Conservation (phyloP, 1,140 invertebrate species). For the Macrostomum lignano region DNA sequence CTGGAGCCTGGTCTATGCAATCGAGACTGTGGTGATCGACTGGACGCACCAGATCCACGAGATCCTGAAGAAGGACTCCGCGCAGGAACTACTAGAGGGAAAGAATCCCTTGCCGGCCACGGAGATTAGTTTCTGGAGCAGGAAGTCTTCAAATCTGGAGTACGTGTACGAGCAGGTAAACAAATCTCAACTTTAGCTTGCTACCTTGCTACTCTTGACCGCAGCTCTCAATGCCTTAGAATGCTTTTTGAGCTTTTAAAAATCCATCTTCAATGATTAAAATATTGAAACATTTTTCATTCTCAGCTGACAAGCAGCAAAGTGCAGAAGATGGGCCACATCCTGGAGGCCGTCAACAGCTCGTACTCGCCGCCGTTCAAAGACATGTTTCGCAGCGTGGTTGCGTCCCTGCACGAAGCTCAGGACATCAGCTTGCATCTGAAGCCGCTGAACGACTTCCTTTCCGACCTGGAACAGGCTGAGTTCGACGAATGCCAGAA, state of each 20-base stretch:
- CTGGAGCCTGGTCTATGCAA: slow-evolving; percentile 65
- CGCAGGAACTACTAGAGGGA: slow-evolving; percentile 44
- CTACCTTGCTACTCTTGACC: no score
- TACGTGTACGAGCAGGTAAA: slow-evolving; percentile 12
- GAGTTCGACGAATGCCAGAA: slow-evolving; percentile 37
- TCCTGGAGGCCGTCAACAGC: slow-evolving; percentile 56
- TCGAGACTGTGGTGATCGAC: slow-evolving; percentile 76
- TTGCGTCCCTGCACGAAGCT: slow-evolving; percentile 45
- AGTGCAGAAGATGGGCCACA: slow-evolving; percentile 60
- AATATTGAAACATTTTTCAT: no score
- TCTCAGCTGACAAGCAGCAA: slow-evolving; percentile 28
- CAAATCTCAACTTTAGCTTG: no score
- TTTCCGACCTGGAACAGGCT: slow-evolving; percentile 49
- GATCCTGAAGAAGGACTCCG: slow-evolving; percentile 55
- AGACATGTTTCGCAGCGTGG: slow-evolving; percentile 30
- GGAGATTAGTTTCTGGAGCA: slow-evolving; percentile 53
- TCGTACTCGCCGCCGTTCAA: slow-evolving; percentile 73
- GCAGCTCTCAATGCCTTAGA: no score
- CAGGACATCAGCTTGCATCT: slow-evolving; percentile 59
- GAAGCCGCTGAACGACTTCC: slow-evolving; percentile 46
- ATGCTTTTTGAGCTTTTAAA: no score
- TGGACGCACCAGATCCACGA: slow-evolving; percentile 75
- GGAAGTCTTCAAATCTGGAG: not conserved
- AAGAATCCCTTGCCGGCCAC: slow-evolving; percentile 49
- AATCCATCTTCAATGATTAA: no score